Conservation (phyloP, 2,113 vertebrate species). For the Hassar affinis region DNA sequence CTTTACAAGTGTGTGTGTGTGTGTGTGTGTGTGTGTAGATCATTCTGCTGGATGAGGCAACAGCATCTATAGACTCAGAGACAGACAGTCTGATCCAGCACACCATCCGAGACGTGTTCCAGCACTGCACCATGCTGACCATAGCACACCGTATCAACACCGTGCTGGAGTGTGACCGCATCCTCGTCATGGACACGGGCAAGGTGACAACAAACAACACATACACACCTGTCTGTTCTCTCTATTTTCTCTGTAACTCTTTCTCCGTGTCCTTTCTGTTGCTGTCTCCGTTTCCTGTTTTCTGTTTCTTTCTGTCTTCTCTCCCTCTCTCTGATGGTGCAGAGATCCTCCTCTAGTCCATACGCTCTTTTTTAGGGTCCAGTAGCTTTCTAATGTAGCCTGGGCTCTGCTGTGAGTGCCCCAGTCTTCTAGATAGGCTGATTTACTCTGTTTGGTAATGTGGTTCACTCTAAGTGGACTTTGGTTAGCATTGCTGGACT, state of each 20-base stretch:
- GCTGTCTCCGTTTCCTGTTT: neutral
- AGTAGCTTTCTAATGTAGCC: neutral
- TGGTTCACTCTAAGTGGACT: no score
- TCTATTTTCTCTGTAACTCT: neutral
- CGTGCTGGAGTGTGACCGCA: constrained; percentile 71
- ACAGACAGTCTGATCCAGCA: constrained; percentile 77
- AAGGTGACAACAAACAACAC: constrained; percentile 65
- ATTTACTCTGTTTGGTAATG: neutral
- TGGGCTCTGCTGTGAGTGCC: neutral
- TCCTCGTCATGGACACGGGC: constrained; percentile 81
- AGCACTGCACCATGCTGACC: constrained; percentile 78
- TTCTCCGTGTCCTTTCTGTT: neutral
- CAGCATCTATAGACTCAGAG: constrained; percentile 82
- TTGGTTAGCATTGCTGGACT: neutral
- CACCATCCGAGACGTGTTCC: constrained; percentile 76
- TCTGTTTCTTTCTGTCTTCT: neutral
- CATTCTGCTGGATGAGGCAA: constrained; percentile 83
- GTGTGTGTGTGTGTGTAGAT: constrained; percentile 66
- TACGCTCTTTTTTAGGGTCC: neutral
- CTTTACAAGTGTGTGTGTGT: no score
- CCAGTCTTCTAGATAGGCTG: neutral
- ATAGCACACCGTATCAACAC: constrained; percentile 83
- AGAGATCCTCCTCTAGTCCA: neutral
- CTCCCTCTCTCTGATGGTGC: neutral
- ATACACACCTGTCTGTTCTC: neutral